phyloP scores from a whole-genome alignment of 2,888 invertebrate genomes.

The Melanostoma scalare region DNA sequence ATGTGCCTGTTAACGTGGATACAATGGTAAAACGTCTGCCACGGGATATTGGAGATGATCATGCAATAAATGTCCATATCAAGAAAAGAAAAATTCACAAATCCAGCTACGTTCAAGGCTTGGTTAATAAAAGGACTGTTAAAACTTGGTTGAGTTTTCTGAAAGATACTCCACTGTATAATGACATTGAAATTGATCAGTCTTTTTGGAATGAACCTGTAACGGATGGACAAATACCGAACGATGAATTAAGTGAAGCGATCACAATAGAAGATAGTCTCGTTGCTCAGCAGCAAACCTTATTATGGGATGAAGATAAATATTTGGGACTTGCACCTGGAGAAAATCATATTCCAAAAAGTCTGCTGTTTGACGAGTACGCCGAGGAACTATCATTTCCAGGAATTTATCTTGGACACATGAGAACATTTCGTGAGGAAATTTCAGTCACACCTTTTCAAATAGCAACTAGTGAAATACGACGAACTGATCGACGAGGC shows the following conservation, averaged over 20 bases:
- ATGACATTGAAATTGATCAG: too few relatives aligned
- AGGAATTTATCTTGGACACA: slow-evolving; percentile 76
- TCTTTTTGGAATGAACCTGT: too few relatives aligned
- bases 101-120: slow-evolving; percentile 42
- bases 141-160: slow-evolving; percentile 44
- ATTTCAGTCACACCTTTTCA: slow-evolving; percentile 78
- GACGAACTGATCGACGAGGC: slow-evolving; percentile 77
- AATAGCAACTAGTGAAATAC: slow-evolving; percentile 79
- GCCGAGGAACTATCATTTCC: slow-evolving; percentile 81
- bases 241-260: too few relatives aligned
- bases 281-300: slow-evolving; percentile 73
- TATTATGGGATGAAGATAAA: slow-evolving; percentile 78
- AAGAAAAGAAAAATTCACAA: slow-evolving; percentile 59
- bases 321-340: slow-evolving; percentile 77
- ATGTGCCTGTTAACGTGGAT: slow-evolving; percentile 78
- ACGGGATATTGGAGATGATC: slow-evolving; percentile 45
- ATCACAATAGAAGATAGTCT: slow-evolving; percentile 72
- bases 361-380: slow-evolving; percentile 78
- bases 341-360: slow-evolving; percentile 75
- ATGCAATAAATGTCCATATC: slow-evolving; percentile 46
- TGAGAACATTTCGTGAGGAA: slow-evolving; percentile 57
- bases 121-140: slow-evolving; percentile 49
- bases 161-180: slow-evolving; percentile 29
- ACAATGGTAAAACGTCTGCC: slow-evolving; percentile 78
- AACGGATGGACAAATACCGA: too few relatives aligned